Evolutionary conservation across 2,888 invertebrate species (phyloP).

Genomic region (Tuta absoluta): DNA sequence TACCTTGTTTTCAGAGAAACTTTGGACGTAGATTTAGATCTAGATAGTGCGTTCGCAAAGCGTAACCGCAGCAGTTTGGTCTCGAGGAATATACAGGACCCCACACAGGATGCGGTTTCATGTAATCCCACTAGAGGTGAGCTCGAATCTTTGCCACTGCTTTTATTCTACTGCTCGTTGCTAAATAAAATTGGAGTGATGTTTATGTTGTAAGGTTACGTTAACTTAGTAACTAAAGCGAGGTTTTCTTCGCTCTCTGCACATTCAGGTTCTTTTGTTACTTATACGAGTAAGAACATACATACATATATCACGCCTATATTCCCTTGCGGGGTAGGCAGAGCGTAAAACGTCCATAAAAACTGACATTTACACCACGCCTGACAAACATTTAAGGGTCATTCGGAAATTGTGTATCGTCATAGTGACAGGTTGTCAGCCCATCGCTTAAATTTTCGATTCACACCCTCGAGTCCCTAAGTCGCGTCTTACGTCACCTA

Average conservation of each 20-base stretch:
- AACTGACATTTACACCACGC: too few species aligned
- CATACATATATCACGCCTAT: too few species aligned
- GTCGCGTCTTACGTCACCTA: too few species aligned
- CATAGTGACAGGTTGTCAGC: too few species aligned
- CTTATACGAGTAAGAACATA: too few species aligned
- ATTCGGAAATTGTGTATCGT: too few species aligned
- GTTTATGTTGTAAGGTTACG: neutral
- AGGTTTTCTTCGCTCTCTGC: neutral
- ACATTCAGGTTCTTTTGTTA: too few species aligned
- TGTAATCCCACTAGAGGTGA: conserved; percentile 53
- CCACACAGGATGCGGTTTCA: conserved; percentile 31
- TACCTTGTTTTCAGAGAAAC: conserved; percentile 47
- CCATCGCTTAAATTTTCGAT: too few species aligned
- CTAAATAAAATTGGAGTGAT: neutral
- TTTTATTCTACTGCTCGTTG: neutral
- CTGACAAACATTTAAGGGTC: too few species aligned
- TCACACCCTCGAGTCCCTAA: too few species aligned
- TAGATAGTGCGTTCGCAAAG: conserved; percentile 41
- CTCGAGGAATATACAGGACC: conserved; percentile 18
- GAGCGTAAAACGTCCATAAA: too few species aligned
- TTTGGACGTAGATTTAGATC: conserved; percentile 42
- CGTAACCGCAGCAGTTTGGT: conserved; percentile 40
- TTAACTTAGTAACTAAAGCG: neutral
- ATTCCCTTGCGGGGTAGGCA: too few species aligned
- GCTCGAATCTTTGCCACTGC: conserved; percentile 9